A percentile compares a stretch with the other conserved stretches of the same genome.
phyloP scores from a whole-genome alignment of 2,797 vertebrate species.

The Eremophila alpestris region DNA sequence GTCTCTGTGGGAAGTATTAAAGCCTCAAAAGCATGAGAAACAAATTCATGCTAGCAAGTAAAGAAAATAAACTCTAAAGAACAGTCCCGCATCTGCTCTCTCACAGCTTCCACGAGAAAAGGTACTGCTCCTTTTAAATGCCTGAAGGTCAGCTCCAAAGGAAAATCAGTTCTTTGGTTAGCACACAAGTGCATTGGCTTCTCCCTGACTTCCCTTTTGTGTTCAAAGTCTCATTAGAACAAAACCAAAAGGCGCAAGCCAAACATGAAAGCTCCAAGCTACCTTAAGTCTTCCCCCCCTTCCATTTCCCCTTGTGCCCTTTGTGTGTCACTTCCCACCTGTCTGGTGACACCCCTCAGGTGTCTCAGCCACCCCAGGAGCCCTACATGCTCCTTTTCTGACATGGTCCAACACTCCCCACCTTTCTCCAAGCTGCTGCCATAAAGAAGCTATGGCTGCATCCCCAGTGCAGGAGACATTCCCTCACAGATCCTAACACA shows the following conservation, averaged over 20 bases:
- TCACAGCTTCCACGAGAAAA: background rate
- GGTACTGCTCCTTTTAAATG: background rate
- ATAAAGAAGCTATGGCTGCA: background rate
- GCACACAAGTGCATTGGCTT: background rate
- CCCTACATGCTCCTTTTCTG: background rate
- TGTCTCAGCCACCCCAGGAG: background rate
- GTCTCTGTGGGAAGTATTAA: background rate
- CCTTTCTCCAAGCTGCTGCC: background rate
- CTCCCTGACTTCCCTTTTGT: background rate
- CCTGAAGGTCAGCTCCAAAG: background rate
- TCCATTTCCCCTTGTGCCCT: background rate
- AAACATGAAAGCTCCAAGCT: background rate
- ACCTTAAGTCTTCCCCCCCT: background rate
- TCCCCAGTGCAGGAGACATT: background rate
- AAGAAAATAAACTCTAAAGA: background rate
- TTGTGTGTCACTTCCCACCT: background rate
- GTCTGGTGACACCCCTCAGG: background rate
- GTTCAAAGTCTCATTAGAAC: background rate
- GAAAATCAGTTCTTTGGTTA: background rate
- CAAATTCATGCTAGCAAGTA: background rate
- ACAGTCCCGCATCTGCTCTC: background rate
- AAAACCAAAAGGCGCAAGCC: background rate
- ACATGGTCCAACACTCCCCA: rapidly evolving
- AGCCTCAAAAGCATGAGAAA: slow-evolving; percentile 5
- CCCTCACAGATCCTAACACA: background rate